Conservation (phyloP, 1,140 invertebrate genomes). For the Rhagoletis zephyria region DNA sequence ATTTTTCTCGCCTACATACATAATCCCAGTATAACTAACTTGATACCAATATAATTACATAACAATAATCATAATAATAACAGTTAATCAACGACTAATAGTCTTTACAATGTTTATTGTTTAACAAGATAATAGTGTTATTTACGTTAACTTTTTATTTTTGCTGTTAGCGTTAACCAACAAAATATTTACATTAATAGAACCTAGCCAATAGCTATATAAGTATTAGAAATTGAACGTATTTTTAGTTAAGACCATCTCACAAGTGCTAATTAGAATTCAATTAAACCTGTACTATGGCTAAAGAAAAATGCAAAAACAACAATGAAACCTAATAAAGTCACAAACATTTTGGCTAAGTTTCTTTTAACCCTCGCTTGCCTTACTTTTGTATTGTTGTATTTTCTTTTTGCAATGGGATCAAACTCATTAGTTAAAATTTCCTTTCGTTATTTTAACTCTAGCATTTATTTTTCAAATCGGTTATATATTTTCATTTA, state of each 20-base stretch:
- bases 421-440: background rate
- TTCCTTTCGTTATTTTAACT: conserved; percentile 38
- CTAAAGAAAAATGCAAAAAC: conserved; percentile 23
- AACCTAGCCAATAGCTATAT: conserved; percentile 9
- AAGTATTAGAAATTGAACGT: conserved; percentile 21
- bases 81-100: background rate
- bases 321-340: conserved; percentile 46
- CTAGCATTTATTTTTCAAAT: background rate
- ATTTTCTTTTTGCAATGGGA: background rate
- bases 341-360: background rate
- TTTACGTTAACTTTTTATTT: conserved; percentile 3
- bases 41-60: background rate
- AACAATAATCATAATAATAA: background rate
- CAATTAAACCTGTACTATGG: conserved; percentile 22
- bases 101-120: background rate
- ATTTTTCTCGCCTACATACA: background rate
- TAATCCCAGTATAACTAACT: background rate
- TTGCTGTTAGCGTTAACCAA: conserved; percentile 21
- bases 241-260: conserved; percentile 69
- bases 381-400: background rate
- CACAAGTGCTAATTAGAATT: conserved; percentile 73
- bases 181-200: background rate
- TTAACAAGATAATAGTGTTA: background rate
- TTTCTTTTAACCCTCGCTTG: conserved; percentile 51
- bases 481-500: background rate